Evolutionary conservation across 2,888 invertebrate species (phyloP), one percentile per base, ranked within the genome.

Genomic region (Antitype chi): DNA sequence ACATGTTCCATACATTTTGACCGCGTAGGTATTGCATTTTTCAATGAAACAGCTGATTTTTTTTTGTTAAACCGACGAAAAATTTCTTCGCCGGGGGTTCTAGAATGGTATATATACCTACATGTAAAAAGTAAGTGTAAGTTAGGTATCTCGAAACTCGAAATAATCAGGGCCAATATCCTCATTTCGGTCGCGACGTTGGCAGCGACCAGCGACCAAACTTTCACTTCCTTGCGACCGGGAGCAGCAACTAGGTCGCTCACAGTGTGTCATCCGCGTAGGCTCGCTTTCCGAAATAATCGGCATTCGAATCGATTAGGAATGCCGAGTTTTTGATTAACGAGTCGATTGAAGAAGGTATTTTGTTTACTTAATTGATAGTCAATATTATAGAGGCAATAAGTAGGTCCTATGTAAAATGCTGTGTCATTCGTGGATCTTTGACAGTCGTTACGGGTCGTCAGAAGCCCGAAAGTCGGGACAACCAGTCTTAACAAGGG

Each of bases 221-320:
- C 87, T 87, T 87, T 87, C 87, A 87, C 87, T 87, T 87, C 87
- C 87, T 87, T 70, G 57, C 72, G 66, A 63, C 76, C 76, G 66
- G 72, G 59, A 78, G 72, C 53, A 74, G 43, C 71, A 84, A 71
- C 67, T 85, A 49, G 87, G 87, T 87, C 85, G 71, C 0, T 38
- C 32, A 32, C 59, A 77, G 66, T 78, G 69, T 70, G 85, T 71
- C 83, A 84, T 70, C 32, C 53, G 38, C 32, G 69, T 63, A 74
- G 69, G 69, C 71, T 74, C 60, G 78, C 82, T 81, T 70, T 71
- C 74, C 82, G 78, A 81, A 80, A 81, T 77, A 66, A 74, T 81
- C 71, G 74, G 77, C 59, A 49, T 70, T 23, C 49, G 9, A 84
- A 84, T 83, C 73, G 81, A 83, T 74, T 83, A 60, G 68, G 38